Evolutionary conservation across 2,113 vertebrate genomes (phyloP).

Genomic region (Dolichotis patagonum): DNA sequence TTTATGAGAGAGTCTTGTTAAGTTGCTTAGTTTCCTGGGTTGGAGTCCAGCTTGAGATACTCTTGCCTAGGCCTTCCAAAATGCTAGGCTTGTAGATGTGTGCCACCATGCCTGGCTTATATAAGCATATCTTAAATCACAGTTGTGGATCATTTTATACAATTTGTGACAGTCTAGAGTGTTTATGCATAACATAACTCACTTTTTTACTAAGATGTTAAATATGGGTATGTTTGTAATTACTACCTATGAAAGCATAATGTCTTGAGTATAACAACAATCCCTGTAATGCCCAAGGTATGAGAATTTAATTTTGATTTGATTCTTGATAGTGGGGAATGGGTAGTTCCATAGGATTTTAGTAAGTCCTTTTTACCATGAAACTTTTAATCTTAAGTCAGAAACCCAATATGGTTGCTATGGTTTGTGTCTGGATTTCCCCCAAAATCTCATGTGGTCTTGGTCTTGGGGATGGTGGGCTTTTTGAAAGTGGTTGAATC

Average conservation of each 20-base stretch:
- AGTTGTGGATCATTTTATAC: background rate
- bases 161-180: background rate
- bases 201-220: background rate
- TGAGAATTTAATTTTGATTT: background rate
- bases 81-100: background rate
- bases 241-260: background rate
- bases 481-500: background rate
- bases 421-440: background rate
- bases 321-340: background rate
- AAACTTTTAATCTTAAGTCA: background rate
- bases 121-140: background rate
- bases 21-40: background rate
- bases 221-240: background rate
- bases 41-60: background rate
- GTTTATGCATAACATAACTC: background rate
- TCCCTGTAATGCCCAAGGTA: background rate
- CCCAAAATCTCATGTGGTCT: background rate
- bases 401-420: background rate
- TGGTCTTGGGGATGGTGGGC: background rate
- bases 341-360: background rate
- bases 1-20: background rate
- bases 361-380: background rate
- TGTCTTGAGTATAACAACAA: background rate
- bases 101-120: background rate
- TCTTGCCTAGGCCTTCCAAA: background rate